A percentile compares a stretch with the other conserved stretches of the same genome.
phyloP scores from a whole-genome alignment of 1,140 invertebrate genomes.

The Copidosoma floridanum region DNA sequence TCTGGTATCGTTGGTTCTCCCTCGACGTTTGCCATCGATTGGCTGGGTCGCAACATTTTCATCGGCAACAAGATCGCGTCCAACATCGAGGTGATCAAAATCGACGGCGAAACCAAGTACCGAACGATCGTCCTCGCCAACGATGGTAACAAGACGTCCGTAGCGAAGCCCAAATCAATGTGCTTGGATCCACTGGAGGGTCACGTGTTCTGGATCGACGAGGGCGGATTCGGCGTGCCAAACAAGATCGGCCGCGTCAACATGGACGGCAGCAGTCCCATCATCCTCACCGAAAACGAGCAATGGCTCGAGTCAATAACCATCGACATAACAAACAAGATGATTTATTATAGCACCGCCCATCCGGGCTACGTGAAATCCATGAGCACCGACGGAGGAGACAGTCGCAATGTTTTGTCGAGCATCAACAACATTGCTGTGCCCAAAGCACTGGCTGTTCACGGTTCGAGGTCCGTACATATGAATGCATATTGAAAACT shows the following conservation, averaged over 20 bases:
- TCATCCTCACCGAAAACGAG: constrained; percentile 66
- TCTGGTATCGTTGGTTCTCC: constrained; percentile 87
- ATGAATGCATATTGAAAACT: no score
- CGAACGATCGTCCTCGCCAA: constrained; percentile 88
- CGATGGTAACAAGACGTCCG: constrained; percentile 81
- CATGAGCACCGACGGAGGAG: constrained; percentile 74
- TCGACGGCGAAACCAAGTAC: constrained; percentile 81
- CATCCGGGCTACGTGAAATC: constrained; percentile 71
- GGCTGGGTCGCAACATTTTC: constrained; percentile 93
- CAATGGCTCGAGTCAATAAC: constrained; percentile 79
- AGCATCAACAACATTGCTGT: constrained; percentile 69
- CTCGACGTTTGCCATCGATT: constrained; percentile 91
- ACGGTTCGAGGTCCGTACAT: constrained; percentile 58
- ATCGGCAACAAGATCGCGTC: constrained; percentile 89
- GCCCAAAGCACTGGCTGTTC: constrained; percentile 81
- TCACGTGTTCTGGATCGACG: constrained; percentile 88
- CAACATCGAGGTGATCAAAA: constrained; percentile 88
- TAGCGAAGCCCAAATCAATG: constrained; percentile 84
- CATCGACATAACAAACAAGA: constrained; percentile 80
- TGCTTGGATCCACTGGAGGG: constrained; percentile 89
- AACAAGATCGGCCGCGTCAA: constrained; percentile 89
- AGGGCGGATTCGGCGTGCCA: constrained; percentile 86
- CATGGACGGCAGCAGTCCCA: constrained; percentile 87
- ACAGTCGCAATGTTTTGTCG: constrained; percentile 68
- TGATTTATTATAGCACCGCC: constrained; percentile 83